A percentile compares a stretch with the other conserved stretches of the same genome.
These are phyloP conservation scores for Fragum whitleyi DNA, from an alignment of 2,888 invertebrate genomes.

Conservation along the genomic window DNA sequence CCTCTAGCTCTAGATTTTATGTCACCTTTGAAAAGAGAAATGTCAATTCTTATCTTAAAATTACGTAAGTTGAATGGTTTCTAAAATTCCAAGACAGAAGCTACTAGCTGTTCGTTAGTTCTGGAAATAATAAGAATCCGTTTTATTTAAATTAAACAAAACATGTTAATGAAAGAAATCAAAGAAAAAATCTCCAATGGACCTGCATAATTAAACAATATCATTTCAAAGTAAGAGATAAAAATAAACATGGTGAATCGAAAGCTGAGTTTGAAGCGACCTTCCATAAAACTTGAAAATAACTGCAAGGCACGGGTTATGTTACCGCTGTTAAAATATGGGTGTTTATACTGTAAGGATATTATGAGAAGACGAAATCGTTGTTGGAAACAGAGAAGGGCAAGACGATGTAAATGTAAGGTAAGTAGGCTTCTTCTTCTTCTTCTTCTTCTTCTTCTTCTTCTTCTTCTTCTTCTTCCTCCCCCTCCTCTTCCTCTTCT, in stretches of 20 bases:
- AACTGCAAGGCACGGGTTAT: conserved; percentile 29
- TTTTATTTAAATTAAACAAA: no score
- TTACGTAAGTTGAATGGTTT: no score
- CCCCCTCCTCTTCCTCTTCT: neutral
- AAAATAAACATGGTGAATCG: neutral
- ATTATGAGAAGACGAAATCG: conserved; percentile 68
- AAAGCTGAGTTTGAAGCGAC: conserved; percentile 9
- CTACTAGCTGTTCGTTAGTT: no score
- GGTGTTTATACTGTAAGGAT: conserved; percentile 72
- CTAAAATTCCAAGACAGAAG: no score
- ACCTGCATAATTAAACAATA: no score
- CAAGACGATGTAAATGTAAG: conserved; percentile 30
- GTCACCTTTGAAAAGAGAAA: no score
- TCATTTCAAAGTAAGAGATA: neutral
- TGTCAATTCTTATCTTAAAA: no score
- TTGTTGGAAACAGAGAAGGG: conserved; percentile 17
- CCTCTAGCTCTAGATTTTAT: no score
- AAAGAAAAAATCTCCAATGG: no score
- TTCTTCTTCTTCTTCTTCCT: neutral
- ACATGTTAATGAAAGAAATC: no score
- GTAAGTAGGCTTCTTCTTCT: conserved; percentile 22
- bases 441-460: neutral
- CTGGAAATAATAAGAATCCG: no score
- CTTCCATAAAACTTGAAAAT: conserved; percentile 24
- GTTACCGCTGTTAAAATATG: conserved; percentile 70